Percentiles rank a stretch among this genome's conserved stretches.
Evolutionary conservation across 2,888 invertebrate species (phyloP).

Genomic region (Anorthoa munda): DNA sequence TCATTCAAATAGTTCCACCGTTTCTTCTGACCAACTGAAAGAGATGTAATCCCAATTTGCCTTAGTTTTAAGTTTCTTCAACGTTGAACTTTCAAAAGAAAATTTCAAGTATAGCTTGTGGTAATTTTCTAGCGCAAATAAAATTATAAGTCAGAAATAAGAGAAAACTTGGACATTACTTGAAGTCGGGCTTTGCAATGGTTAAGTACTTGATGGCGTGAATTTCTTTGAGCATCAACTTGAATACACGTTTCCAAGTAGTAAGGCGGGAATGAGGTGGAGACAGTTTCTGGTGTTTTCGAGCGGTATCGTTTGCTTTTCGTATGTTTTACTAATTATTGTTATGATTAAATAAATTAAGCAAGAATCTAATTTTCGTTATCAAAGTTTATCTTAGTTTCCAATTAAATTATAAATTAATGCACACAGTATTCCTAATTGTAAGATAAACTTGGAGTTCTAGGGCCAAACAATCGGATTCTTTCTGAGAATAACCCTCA

Average conservation of each 20-base stretch:
- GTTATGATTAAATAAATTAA: neutral
- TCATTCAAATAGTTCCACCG: slow-evolving; percentile 18
- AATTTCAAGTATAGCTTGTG: slow-evolving; percentile 36
- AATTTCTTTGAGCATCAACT: slow-evolving; percentile 10
- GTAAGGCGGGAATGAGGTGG: neutral
- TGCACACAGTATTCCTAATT: neutral
- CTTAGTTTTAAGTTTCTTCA: slow-evolving; percentile 26
- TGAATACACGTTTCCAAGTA: neutral
- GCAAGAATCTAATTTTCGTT: neutral
- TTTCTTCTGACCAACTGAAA: slow-evolving; percentile 26
- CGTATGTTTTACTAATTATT: neutral
- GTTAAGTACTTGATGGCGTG: neutral
- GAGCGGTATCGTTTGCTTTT: neutral
- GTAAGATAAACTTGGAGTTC: neutral
- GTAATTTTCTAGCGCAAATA: slow-evolving; percentile 39
- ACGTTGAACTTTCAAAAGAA: slow-evolving; percentile 31
- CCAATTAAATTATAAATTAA: neutral
- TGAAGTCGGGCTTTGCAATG: slow-evolving; percentile 10
- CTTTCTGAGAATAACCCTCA: neutral
- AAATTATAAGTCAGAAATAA: slow-evolving; percentile 49
- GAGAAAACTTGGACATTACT: slow-evolving; percentile 25
- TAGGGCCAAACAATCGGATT: neutral
- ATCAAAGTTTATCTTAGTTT: too few relatives aligned
- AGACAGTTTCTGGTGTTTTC: neutral
- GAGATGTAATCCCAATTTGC: slow-evolving; percentile 45